phyloP scores from a whole-genome alignment of 2,113 vertebrate genomes.

The Brachirus orientalis region DNA sequence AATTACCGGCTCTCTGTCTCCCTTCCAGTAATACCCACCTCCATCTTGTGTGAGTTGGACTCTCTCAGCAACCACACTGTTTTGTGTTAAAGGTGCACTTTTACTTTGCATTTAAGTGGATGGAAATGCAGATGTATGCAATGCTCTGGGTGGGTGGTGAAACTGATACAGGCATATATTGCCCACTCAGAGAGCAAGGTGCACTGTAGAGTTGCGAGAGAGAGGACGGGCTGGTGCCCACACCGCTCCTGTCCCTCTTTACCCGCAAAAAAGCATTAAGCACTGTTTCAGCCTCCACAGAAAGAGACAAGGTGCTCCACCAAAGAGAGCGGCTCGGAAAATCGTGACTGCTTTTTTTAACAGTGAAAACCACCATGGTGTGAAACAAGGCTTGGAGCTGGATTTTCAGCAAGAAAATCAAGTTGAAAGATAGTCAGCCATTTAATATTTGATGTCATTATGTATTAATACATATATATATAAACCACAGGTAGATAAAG shows the following conservation, averaged over 20 bases:
- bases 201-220: slow-evolving; percentile 69
- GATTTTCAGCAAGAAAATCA: background rate
- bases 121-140: slow-evolving; percentile 80
- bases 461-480: background rate
- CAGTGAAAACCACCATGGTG: slow-evolving; percentile 30
- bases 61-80: slow-evolving; percentile 74
- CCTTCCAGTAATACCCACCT: slow-evolving; percentile 78
- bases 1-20: slow-evolving; percentile 74
- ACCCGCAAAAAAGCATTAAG: slow-evolving; percentile 70
- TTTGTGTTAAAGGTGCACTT: slow-evolving; percentile 82
- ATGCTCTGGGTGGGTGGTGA: slow-evolving; percentile 80
- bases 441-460: background rate
- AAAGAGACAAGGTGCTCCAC: slow-evolving; percentile 65
- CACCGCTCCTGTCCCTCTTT: slow-evolving; percentile 75
- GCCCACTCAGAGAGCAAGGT: slow-evolving; percentile 77
- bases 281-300: slow-evolving; percentile 74
- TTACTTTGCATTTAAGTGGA: slow-evolving; percentile 82
- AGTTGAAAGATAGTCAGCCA: slow-evolving; percentile 1
- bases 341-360: slow-evolving; percentile 33
- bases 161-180: slow-evolving; percentile 78
- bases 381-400: slow-evolving; percentile 16
- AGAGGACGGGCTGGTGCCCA: slow-evolving; percentile 77
- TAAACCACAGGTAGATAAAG: too few relatives aligned
- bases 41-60: slow-evolving; percentile 68
- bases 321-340: slow-evolving; percentile 56